Percentiles rank a stretch among this genome's conserved stretches.
Conservation (phyloP, 2,888 invertebrate genomes). For the Scaptomyza flava region DNA sequence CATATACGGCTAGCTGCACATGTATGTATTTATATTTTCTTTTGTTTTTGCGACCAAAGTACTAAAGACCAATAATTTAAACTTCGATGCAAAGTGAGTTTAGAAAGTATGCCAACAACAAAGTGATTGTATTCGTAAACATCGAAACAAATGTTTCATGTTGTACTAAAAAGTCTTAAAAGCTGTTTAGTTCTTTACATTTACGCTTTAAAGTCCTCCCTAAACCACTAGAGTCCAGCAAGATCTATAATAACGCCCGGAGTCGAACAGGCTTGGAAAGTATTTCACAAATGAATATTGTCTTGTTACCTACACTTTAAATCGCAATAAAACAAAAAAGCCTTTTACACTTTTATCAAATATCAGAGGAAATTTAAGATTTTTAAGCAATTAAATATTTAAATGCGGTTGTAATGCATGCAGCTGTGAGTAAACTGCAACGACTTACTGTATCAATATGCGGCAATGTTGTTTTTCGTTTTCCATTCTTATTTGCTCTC, state of each 20-base stretch:
- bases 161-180: not conserved
- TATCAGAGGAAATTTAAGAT: not conserved
- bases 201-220: too few species aligned
- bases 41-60: constrained; percentile 21
- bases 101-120: constrained; percentile 11
- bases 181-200: not conserved
- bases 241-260: too few species aligned
- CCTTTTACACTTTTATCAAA: not conserved
- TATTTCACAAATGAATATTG: too few species aligned
- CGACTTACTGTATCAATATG: constrained; percentile 40
- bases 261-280: too few species aligned
- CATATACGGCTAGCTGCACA: constrained; percentile 67
- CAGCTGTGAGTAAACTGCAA: constrained; percentile 34
- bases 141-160: not conserved
- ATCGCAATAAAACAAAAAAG: not conserved
- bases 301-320: too few species aligned
- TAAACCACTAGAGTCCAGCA: too few species aligned
- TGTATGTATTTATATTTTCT: constrained; percentile 47
- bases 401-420: constrained; percentile 29
- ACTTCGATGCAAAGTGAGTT: constrained; percentile 32
- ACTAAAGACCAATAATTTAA: constrained; percentile 24
- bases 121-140: not conserved
- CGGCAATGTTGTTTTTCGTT: constrained; percentile 49
- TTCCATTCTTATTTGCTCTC: constrained; percentile 37
- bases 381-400: constrained; percentile 35